phyloP scores from a whole-genome alignment of 2,888 invertebrate species.

The Pyrrhosoma nymphula region DNA sequence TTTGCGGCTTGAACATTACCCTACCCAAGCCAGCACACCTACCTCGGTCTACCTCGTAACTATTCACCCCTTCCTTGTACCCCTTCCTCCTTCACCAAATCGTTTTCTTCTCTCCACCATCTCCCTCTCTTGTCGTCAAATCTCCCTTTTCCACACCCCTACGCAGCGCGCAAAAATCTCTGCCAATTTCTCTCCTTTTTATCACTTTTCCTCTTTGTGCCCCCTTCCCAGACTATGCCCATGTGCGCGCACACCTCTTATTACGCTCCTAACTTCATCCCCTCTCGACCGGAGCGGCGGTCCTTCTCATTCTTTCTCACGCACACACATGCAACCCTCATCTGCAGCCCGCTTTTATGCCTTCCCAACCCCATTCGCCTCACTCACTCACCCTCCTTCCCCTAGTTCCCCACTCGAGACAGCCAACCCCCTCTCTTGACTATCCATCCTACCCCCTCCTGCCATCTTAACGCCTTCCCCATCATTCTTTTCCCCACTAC shows the following conservation, averaged over 20 bases:
- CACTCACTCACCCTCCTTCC: not conserved
- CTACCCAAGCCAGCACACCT: too few relatives aligned
- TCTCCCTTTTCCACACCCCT: not conserved
- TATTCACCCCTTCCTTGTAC: too few relatives aligned
- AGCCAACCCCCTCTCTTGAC: not conserved
- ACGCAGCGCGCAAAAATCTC: slow-evolving; percentile 5
- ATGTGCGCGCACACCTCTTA: not conserved
- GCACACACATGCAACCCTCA: not conserved
- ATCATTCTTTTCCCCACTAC: not conserved
- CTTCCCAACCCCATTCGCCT: not conserved
- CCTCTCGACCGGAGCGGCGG: not conserved
- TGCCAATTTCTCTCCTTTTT: slow-evolving; percentile 6
- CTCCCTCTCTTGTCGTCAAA: not conserved
- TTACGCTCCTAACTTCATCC: slow-evolving; percentile 37
- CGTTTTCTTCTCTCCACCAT: not conserved
- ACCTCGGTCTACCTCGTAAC: too few relatives aligned
- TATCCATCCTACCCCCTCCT: not conserved
- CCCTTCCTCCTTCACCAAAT: too few relatives aligned
- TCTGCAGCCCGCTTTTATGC: not conserved
- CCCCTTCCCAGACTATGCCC: not conserved
- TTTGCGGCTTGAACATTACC: too few relatives aligned
- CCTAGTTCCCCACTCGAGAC: too few relatives aligned
- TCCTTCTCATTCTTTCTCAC: too few relatives aligned
- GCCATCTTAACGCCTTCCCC: not conserved
- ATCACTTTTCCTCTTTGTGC: not conserved